Evolutionary conservation across 92 coral and sea anemone genomes (phyloP).

Genomic region (Epizoanthus rinbou): DNA sequence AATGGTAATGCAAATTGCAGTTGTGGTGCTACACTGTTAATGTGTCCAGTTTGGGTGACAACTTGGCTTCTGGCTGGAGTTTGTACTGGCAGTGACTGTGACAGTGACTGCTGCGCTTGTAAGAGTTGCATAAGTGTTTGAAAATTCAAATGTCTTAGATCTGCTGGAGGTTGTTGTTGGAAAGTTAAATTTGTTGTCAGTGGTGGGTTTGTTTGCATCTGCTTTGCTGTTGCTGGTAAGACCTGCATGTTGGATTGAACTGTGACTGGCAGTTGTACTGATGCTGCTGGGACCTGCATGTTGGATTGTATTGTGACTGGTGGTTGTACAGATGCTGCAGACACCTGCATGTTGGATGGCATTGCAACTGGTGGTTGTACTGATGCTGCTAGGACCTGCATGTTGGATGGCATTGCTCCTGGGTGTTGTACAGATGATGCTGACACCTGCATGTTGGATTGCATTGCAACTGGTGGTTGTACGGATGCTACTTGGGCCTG

Average conservation of each 20-base stretch:
- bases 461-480: no score
- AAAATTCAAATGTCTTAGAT: background rate
- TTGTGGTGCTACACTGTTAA: background rate
- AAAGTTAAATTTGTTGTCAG: background rate
- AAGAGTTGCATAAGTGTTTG: background rate
- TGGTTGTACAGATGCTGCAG: no score
- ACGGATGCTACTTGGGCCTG: background rate
- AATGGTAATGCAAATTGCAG: background rate
- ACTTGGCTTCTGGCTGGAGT: conserved; percentile 1
- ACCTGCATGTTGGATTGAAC: background rate
- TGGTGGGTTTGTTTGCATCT: background rate
- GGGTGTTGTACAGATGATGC: no score
- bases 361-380: background rate
- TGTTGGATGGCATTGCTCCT: no score
- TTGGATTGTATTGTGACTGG: background rate
- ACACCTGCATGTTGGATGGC: no score
- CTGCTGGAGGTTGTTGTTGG: background rate
- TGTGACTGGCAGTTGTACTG: no score
- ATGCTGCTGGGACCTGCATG: background rate
- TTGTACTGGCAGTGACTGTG: background rate
- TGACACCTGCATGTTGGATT: no score
- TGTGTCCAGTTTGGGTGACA: background rate
- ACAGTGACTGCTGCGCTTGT: background rate
- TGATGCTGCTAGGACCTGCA: no score
- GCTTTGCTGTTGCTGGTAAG: background rate